These are phyloP conservation scores for Cyphomyrus plagiostoma DNA, from an alignment of 2,113 vertebrate genomes.

Conservation along the genomic window DNA sequence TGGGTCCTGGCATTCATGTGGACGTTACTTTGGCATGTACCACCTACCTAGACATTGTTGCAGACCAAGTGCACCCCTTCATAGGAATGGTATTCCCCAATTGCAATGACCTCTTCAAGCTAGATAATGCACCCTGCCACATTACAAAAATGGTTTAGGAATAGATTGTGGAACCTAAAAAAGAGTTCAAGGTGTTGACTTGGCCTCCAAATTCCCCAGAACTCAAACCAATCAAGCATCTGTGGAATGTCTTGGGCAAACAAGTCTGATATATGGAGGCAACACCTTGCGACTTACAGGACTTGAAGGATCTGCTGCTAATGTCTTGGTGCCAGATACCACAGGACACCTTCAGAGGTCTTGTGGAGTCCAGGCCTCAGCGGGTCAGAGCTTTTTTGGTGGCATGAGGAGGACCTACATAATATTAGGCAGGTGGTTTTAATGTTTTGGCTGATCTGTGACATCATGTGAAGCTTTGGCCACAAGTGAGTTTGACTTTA, in stretches of 20 bases:
- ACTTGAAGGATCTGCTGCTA: not conserved
- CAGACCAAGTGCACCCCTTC: too few relatives aligned
- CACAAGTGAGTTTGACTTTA: not conserved
- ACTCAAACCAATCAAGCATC: not conserved
- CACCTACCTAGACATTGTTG: too few relatives aligned
- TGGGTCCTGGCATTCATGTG: too few relatives aligned
- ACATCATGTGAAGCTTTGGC: not conserved
- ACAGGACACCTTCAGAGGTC: not conserved
- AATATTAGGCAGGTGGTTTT: not conserved
- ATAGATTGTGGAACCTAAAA: not conserved
- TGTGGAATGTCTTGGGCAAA: not conserved
- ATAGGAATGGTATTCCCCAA: not conserved
- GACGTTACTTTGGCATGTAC: too few relatives aligned
- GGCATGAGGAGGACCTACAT: not conserved
- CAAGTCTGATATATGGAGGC: not conserved
- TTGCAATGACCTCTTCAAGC: not conserved
- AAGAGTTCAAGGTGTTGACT: not conserved
- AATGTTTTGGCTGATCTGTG: not conserved
- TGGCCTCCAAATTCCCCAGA: not conserved
- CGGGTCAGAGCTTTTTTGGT: not conserved
- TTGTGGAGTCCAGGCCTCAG: not conserved
- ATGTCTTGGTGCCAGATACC: not conserved
- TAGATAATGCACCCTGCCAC: not conserved
- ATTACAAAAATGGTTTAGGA: not conserved
- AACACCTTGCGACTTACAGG: not conserved